Conservation (phyloP, 2,888 invertebrate genomes). For the Litoditis marina region DNA sequence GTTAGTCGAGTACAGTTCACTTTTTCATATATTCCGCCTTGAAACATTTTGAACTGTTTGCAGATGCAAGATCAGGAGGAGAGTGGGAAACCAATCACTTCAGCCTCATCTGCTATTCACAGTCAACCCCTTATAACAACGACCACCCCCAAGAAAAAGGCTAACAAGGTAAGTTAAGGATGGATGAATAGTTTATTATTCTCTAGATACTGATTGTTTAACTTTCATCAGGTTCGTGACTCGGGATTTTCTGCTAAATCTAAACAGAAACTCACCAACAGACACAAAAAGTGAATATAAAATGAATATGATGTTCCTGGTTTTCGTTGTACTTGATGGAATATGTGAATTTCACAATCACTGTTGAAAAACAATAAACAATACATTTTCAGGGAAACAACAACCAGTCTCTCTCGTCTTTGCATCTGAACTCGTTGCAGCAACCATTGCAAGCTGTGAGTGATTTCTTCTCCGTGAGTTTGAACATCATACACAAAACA, state of each 20-base stretch:
- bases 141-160: constrained; percentile 37
- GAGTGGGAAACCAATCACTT: constrained; percentile 11
- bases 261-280: no score
- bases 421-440: constrained; percentile 12
- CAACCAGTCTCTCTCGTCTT: constrained; percentile 1
- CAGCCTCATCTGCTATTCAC: constrained; percentile 24
- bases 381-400: background rate
- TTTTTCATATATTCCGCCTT: no score
- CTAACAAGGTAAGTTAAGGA: constrained; percentile 7
- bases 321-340: no score
- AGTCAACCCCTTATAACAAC: constrained; percentile 43
- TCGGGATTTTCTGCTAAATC: no score
- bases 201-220: no score
- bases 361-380: no score
- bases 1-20: background rate
- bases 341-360: no score
- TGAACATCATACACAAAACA: background rate
- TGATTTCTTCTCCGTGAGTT: background rate
- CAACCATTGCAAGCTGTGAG: constrained; percentile 39
- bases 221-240: no score
- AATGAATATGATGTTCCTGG: no score
- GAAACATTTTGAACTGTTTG: no score
- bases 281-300: no score
- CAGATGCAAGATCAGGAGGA: constrained; percentile 18
- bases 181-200: background rate